Conservation (phyloP, 2,797 vertebrate species). For the Syngnathus acus region DNA sequence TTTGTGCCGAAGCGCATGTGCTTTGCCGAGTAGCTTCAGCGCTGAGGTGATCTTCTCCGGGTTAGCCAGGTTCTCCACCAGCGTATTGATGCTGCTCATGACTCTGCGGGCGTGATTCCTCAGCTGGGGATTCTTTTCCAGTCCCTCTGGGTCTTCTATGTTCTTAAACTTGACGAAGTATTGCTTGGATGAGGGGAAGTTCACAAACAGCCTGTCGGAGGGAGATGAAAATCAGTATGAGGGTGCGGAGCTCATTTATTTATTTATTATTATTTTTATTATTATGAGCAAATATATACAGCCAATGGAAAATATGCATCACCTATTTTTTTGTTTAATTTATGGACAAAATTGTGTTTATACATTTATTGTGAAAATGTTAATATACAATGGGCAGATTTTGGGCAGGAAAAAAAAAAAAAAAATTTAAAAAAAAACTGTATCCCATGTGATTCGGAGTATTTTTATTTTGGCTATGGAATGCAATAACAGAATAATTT, state of each 20-base stretch:
- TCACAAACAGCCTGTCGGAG: conserved; percentile 82
- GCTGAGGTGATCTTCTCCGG: conserved; percentile 78
- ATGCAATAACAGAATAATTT: not conserved
- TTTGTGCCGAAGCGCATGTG: conserved; percentile 86
- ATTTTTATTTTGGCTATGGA: not conserved
- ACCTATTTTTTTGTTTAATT: no score
- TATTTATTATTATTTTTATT: not conserved
- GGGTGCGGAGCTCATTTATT: not conserved
- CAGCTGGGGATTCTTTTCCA: conserved; percentile 81
- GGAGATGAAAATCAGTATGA: conserved; percentile 10
- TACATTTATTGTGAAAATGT: not conserved
- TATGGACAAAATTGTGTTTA: not conserved
- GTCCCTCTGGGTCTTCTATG: conserved; percentile 79
- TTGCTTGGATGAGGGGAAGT: conserved; percentile 86
- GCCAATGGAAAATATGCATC: not conserved
- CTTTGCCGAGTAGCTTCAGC: conserved; percentile 78
- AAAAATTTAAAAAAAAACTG: not conserved
- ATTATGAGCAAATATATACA: not conserved
- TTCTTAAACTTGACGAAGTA: conserved; percentile 92
- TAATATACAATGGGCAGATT: not conserved
- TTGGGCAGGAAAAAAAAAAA: not conserved
- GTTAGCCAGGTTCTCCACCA: conserved; percentile 86
- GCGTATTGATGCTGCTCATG: conserved; percentile 83
- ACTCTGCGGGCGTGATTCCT: conserved; percentile 81
- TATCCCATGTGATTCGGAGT: no score